Evolutionary conservation across 64 coral and sea anemone species (phyloP).

Genomic region (Hydrozoanthus tunicans): DNA sequence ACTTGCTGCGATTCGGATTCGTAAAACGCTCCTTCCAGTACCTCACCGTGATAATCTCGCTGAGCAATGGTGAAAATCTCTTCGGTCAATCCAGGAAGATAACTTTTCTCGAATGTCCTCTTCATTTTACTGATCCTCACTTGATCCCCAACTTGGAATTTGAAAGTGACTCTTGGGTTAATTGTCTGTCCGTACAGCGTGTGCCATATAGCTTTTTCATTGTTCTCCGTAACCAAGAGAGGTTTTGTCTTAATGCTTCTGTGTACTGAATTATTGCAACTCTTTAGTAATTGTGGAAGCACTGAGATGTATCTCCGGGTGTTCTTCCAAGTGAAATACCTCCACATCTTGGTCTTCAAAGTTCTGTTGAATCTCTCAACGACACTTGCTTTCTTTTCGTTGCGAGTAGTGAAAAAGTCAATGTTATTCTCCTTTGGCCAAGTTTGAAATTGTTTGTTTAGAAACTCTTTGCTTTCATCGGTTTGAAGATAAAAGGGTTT

Average conservation of each 20-base stretch:
- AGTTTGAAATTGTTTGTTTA: neutral
- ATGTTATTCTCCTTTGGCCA: neutral
- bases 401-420: neutral
- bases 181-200: neutral
- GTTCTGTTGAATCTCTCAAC: neutral
- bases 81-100: neutral
- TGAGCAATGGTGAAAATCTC: neutral
- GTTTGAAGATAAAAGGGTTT: neutral
- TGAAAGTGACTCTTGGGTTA: neutral
- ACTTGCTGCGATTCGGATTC: too few relatives aligned
- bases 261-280: neutral
- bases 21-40: too few relatives aligned
- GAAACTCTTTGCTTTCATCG: too few relatives aligned
- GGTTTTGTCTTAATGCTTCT: neutral
- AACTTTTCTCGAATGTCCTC: neutral
- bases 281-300: neutral
- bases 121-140: neutral
- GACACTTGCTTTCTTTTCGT: conserved; percentile 31
- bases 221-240: neutral
- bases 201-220: neutral
- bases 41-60: neutral
- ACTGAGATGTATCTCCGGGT: neutral
- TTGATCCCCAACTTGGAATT: neutral
- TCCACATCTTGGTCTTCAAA: conserved; percentile 30
- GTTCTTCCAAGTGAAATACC: conserved; percentile 1